Evolutionary conservation across 2,797 vertebrate species (phyloP), one percentile per base, ranked within the genome.

Genomic region (Myotis planiceps): DNA sequence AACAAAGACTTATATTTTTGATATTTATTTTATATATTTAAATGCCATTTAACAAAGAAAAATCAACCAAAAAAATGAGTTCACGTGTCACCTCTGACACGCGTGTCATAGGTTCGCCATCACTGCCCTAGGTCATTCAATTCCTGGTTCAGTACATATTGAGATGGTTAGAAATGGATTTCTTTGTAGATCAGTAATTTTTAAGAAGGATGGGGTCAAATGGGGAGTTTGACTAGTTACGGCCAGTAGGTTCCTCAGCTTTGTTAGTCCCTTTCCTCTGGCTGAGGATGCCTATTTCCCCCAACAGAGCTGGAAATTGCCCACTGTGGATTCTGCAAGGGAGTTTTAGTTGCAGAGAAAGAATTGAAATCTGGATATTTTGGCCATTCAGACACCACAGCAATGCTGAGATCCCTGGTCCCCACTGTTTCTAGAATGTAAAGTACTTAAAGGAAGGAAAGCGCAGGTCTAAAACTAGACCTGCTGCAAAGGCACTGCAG

Each of bases 261-360:
- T 96, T 53, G 79, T 90, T 92, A 45, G 69, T 80, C 49, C 60
- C 66, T 66, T 91, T 84, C 42, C 55, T 93, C 66, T 89, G 42
- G 47, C 21, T 87, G 21, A 90, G 45, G 49, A 45, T 75, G 65
- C 19, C 69, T 58, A 4, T 53, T 93, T 51, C 58, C 6, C 34
- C 87, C 53, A 37, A 2, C 23, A 5, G 42, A 92, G 3, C 45
- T 86, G 29, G n/a, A 68, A 80, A 32, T 45, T 37, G 16, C 39
- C 66, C 86, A n/a, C 18, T 63, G 7, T 90, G 51, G 27, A 81
- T 94, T 88, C 83, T 71, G 9, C 84, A 86, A 81, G 3, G 5
- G 14, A 12, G 55, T 39, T 95, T 92, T 92, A 87, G 75, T 55
- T 89, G 49, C 71, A 78, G 29, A 86, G 53, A 84, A 83, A 92